Base-by-base conservation (phyloP, 2,113 vertebrate genomes). In the Gnathonemus echidnorhynchus region DNA sequence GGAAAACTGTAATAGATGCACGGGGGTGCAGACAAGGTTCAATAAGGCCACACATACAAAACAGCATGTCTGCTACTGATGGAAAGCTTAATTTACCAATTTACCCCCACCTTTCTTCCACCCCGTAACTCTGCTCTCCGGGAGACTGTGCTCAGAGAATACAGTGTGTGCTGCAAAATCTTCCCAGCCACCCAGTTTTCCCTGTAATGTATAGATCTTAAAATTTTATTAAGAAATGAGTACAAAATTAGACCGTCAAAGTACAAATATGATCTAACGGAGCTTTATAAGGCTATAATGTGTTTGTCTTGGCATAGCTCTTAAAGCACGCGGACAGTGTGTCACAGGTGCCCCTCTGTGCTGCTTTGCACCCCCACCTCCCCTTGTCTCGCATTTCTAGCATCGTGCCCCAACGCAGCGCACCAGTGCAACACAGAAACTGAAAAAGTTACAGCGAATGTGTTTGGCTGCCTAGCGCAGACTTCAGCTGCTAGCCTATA, bases 241-340 rank as follows among this genome's bases (percentile, higher is more conserved):
- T 89, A 85, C 45, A 89, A 86, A 89, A 89, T 86, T 89, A 86
- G 52, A 42, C 48, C 53, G 39, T 56, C 88, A 89, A 89, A 85
- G 74, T 86, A 88, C 50, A 42, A 89, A 45, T 53, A 89, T 80
- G 58, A 89, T 89, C 27, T 89, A 89, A 89, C 53, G 31, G 31
- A 62, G 89, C 80, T 89, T 89, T 86, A 58, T 62, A 89, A 89
- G 89, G 89, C 89, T 89, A 89, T 86, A 84, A 31, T 87, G 80
- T 31, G 89, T 83, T 31, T 84, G 89, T 27, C 31, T 86, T 85
- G 45, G 80, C 89, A 62, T 85, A 48, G 49, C 52, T 89, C 11
- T 58, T 58, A 58, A 86, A 17, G 27, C 89, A 89, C 31, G 8
- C 21, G 42, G 21, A 58, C 77, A 89, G 21, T 27, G 39, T 27